phyloP scores from a whole-genome alignment of 2,888 invertebrate genomes.

The Phoronis australis region DNA sequence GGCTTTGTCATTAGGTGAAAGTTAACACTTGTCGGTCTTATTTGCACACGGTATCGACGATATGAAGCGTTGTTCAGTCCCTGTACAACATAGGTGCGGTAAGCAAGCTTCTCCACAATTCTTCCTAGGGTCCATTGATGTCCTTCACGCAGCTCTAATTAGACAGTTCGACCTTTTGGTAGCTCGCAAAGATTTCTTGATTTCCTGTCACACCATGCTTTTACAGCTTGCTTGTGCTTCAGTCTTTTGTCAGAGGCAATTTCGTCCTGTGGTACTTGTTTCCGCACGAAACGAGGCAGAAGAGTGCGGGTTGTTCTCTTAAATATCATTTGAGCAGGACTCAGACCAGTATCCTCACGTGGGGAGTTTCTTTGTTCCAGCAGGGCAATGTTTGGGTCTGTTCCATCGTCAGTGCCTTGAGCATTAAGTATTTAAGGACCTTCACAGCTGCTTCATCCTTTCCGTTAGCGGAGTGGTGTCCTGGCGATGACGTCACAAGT shows the following conservation, averaged over 20 bases:
- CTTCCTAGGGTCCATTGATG: too few species aligned
- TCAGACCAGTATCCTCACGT: conserved; percentile 11
- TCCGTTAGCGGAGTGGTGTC: too few species aligned
- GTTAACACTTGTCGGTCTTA: too few species aligned
- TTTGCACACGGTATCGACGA: too few species aligned
- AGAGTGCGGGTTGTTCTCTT: conserved; percentile 9
- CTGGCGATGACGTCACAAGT: too few species aligned
- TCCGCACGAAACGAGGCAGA: conserved; percentile 3
- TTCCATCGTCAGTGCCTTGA: too few species aligned
- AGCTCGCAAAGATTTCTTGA: conserved; percentile 7
- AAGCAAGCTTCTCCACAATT: too few species aligned
- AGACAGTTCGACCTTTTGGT: conserved; percentile 8
- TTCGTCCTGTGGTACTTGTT: background rate
- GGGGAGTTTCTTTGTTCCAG: conserved; percentile 18
- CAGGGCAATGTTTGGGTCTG: conserved; percentile 11
- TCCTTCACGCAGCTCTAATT: too few species aligned
- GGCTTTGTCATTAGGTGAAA: too few species aligned
- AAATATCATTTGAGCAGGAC: conserved; percentile 16
- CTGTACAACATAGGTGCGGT: too few species aligned
- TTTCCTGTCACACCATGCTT: conserved; percentile 7
- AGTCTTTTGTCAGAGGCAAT: conserved; percentile 1
- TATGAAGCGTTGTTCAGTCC: too few species aligned
- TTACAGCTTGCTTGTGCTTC: conserved; percentile 3
- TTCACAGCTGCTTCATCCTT: conserved; percentile 14
- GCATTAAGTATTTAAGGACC: conserved; percentile 8